phyloP scores from a whole-genome alignment of 2,797 vertebrate species.

The Pantherophis alleghaniensis region DNA sequence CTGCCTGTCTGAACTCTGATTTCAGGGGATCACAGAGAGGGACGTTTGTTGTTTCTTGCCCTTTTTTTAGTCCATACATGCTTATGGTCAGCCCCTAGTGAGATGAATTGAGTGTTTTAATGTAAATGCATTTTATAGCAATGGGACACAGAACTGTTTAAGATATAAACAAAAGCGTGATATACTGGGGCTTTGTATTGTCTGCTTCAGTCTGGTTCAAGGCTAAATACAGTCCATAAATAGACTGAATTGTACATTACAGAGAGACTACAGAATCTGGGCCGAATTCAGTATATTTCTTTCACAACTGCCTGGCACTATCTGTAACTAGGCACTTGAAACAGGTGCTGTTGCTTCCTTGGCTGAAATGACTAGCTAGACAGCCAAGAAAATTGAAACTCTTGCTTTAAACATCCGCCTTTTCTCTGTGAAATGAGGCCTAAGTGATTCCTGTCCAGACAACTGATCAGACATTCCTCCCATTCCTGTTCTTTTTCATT shows the following conservation, averaged over 20 bases:
- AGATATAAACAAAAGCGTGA: conserved; percentile 44
- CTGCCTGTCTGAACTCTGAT: conserved; percentile 37
- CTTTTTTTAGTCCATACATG: conserved; percentile 45
- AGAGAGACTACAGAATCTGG: conserved; percentile 14
- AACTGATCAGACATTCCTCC: conserved; percentile 27
- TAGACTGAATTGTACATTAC: neutral
- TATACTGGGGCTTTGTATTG: conserved; percentile 6
- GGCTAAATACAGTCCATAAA: neutral
- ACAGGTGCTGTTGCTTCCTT: conserved; percentile 29
- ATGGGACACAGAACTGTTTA: conserved; percentile 29
- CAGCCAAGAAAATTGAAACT: conserved; percentile 28
- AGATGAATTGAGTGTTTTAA: conserved; percentile 57
- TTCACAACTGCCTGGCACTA: conserved; percentile 15
- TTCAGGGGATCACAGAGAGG: conserved; percentile 33
- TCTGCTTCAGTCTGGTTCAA: neutral
- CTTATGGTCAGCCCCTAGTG: conserved; percentile 37
- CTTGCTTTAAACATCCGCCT: conserved; percentile 18
- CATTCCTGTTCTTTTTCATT: conserved; percentile 15
- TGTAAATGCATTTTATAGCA: conserved; percentile 37
- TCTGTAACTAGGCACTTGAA: conserved; percentile 17
- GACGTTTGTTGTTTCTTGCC: conserved; percentile 35
- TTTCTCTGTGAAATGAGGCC: conserved; percentile 29
- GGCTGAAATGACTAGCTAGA: conserved; percentile 22
- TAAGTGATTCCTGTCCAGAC: conserved; percentile 20
- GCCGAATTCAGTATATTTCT: conserved; percentile 23